Evolutionary conservation across 2,888 invertebrate genomes (phyloP), one percentile per base, ranked within the genome.

Genomic region (Hedychridium roseum): DNA sequence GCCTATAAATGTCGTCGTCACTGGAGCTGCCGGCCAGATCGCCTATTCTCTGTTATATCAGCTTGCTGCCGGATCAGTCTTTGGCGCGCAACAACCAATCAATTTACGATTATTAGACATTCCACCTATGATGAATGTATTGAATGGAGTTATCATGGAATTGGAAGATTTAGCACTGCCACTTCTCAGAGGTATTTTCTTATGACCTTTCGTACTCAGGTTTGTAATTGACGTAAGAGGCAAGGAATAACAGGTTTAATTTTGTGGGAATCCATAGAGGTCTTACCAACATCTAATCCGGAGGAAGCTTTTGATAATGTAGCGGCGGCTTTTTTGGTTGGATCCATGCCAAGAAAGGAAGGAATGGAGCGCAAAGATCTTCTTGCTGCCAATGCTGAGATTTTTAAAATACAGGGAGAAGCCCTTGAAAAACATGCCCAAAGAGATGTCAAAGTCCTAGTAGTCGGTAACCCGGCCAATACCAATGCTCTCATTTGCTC

Each of bases 351-450:
- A 1, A 88, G 99, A 43, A 92, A 90, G 73, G 89, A 94, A 78
- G 98, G 98, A 42, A 99, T 99, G 99, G 98, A 99, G 80, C 87
- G 99, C 45, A 99, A 98, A 80, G 99, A 99, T 77, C 85, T 99
- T 27, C 84, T 99, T 2, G 90, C 94, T 11, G 98, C 97, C 23
- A 99, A 99, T 81, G 97, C 98, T 3, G 94, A 92, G 79, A 99
- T 99, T 74, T 99, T 99, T 82, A 96, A 97, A 81, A 91, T 89
- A 40, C 98, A 98, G 82, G 98, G 99, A 9, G 89, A 92, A 75
- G 97, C 98, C 3, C 80, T 99, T 27, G 91, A 98, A 73, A 87
- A 93, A 76, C 85, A 86, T 76, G 94, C 97, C 21, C 92, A 90
- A 67, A 97, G 97, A 74, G 89, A 89, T 76, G 92, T 97, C 31